Conservation (phyloP, 2,888 invertebrate species). For the Cataglyphis albicans region DNA sequence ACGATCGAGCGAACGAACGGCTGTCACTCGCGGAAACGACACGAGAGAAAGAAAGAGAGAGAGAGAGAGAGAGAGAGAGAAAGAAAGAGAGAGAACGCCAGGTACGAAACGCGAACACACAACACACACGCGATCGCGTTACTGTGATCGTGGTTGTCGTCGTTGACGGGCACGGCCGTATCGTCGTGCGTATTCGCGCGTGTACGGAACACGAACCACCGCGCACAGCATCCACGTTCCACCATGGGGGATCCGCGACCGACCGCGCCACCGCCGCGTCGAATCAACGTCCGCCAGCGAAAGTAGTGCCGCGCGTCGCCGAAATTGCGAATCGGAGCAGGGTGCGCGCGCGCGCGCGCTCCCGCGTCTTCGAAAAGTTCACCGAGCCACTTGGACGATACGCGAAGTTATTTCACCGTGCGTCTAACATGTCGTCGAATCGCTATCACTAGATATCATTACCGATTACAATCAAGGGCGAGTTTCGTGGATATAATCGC, state of each 20-base stretch:
- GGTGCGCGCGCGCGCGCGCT: background rate
- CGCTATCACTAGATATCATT: background rate
- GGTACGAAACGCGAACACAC: background rate
- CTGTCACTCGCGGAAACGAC: constrained; percentile 41
- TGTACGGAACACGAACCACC: constrained; percentile 78
- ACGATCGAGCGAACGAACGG: constrained; percentile 4
- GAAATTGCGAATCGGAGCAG: constrained; percentile 64
- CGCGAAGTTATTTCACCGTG: background rate
- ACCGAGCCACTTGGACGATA: background rate
- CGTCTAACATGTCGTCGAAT: no score
- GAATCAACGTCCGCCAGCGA: constrained; percentile 69
- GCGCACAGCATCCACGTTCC: constrained; percentile 81
- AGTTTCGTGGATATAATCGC: background rate
- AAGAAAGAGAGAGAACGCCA: background rate
- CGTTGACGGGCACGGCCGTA: constrained; percentile 13
- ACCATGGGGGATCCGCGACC: constrained; percentile 81
- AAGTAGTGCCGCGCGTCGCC: constrained; percentile 75
- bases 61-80: no score
- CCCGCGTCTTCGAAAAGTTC: constrained; percentile 37
- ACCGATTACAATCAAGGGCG: background rate
- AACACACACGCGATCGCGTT: constrained; percentile 35
- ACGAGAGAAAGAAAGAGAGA: no score
- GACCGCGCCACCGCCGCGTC: constrained; percentile 72
- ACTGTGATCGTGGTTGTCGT: background rate
- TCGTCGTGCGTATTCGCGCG: constrained; percentile 68